These are phyloP conservation scores for Pseudomyrmex dendroicus DNA, from an alignment of 1,140 invertebrate genomes.

Conservation along the genomic window DNA sequence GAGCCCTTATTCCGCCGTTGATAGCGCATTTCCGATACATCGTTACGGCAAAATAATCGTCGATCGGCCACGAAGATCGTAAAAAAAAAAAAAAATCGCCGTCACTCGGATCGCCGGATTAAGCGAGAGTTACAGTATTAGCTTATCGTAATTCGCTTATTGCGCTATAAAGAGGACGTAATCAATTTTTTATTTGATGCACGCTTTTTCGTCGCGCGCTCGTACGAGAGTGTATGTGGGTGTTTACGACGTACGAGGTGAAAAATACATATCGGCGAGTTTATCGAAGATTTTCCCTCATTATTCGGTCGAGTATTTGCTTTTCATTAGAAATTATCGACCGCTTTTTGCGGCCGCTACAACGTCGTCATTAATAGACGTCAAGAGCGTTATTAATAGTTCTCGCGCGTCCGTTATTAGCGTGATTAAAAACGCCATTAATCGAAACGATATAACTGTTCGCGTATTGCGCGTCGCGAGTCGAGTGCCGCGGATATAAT, in stretches of 20 bases:
- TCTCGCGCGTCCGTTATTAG: conserved; percentile 25
- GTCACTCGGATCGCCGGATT: neutral
- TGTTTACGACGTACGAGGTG: neutral
- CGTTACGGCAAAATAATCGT: conserved; percentile 34
- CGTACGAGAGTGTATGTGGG: neutral
- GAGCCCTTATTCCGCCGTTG: conserved; percentile 25
- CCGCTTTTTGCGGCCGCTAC: conserved; percentile 7
- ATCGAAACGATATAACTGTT: conserved; percentile 18
- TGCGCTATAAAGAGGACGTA: neutral
- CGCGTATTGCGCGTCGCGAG: conserved; percentile 6
- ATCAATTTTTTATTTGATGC: conserved; percentile 18
- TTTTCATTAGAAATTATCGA: conserved; percentile 49
- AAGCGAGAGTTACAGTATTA: conserved; percentile 24
- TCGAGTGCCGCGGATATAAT: conserved; percentile 33
- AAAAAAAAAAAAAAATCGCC: conserved; percentile 21
- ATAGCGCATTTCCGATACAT: conserved; percentile 36
- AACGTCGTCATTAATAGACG: conserved; percentile 39
- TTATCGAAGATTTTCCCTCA: neutral
- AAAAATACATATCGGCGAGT: neutral
- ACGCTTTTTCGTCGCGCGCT: neutral
- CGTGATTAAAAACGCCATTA: conserved; percentile 36
- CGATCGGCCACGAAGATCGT: neutral
- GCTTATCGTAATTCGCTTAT: conserved; percentile 15
- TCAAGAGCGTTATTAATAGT: conserved; percentile 46
- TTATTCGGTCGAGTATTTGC: conserved; percentile 33